These are phyloP conservation scores for Acleris sparsana DNA, from an alignment of 2,888 invertebrate genomes.

Conservation along the genomic window DNA sequence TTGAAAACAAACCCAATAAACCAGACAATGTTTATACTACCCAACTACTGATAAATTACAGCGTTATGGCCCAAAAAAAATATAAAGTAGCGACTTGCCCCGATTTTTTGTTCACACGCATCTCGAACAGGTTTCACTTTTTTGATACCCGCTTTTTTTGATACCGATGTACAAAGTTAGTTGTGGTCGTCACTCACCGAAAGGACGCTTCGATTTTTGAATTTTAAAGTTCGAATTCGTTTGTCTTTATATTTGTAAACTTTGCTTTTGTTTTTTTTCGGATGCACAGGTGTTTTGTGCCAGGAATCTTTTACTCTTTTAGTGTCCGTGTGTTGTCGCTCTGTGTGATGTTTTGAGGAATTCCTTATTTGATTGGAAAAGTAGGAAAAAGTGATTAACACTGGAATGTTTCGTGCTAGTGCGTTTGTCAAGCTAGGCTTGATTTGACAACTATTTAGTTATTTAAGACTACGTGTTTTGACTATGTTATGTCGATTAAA, in stretches of 20 bases:
- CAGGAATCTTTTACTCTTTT: slow-evolving; percentile 40
- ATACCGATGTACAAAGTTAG: slow-evolving; percentile 5
- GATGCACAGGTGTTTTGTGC: slow-evolving; percentile 53
- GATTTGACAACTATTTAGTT: neutral
- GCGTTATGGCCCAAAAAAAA: slow-evolving; percentile 45
- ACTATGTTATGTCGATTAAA: too few relatives aligned
- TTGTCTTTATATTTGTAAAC: slow-evolving; percentile 25
- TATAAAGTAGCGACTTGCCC: slow-evolving; percentile 52
- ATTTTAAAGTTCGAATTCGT: slow-evolving; percentile 30
- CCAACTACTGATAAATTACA: slow-evolving; percentile 52
- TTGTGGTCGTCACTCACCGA: slow-evolving; percentile 5
- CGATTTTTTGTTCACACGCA: slow-evolving; percentile 58
- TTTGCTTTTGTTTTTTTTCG: slow-evolving; percentile 42
- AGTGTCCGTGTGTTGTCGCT: slow-evolving; percentile 41
- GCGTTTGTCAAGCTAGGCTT: neutral
- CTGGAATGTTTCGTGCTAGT: slow-evolving; percentile 11
- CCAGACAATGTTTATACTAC: slow-evolving; percentile 43
- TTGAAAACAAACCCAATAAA: slow-evolving; percentile 30
- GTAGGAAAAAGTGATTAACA: slow-evolving; percentile 5
- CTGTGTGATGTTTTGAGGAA: slow-evolving; percentile 29
- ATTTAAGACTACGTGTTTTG: neutral
- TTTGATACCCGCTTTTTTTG: slow-evolving; percentile 44
- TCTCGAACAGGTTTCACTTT: slow-evolving; percentile 47
- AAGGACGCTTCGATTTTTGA: slow-evolving; percentile 24
- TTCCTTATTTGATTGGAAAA: slow-evolving; percentile 27